phyloP scores from a whole-genome alignment of 2,797 vertebrate genomes.

The Acanthornis magna region DNA sequence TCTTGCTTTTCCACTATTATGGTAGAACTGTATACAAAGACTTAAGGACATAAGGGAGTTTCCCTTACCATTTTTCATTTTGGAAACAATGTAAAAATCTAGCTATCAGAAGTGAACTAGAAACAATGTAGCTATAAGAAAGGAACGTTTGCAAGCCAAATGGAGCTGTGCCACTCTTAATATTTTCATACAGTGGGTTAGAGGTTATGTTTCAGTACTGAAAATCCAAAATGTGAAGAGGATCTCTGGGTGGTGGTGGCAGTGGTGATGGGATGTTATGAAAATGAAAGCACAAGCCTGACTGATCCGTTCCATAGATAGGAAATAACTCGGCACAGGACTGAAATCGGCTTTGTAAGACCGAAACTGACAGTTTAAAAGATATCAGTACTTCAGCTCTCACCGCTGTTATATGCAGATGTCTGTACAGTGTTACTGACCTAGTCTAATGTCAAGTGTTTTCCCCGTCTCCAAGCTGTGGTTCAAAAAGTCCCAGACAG shows the following conservation, averaged over 20 bases:
- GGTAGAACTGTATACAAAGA: background rate
- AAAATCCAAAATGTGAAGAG: slow-evolving; percentile 11
- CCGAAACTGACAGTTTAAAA: slow-evolving; percentile 56
- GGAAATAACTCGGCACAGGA: slow-evolving; percentile 1
- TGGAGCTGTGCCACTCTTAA: background rate
- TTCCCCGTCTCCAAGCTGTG: background rate
- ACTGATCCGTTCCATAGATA: slow-evolving; percentile 53
- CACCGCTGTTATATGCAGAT: background rate
- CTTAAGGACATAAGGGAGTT: background rate
- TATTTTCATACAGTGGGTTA: background rate
- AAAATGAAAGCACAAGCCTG: slow-evolving; percentile 37
- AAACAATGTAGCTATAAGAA: background rate
- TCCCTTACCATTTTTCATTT: background rate
- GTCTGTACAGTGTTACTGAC: background rate
- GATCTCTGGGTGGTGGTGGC: accelerated
- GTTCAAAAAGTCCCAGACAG: slow-evolving; percentile 29
- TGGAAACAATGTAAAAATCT: background rate
- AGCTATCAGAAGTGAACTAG: background rate
- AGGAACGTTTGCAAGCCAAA: background rate
- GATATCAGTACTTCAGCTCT: background rate
- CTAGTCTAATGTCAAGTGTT: background rate
- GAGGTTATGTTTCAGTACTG: background rate
- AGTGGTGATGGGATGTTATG: background rate
- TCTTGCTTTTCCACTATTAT: background rate
- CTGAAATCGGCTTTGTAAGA: slow-evolving; percentile 11